Base-by-base conservation (phyloP, 2,797 vertebrate genomes). In the Acanthurus leucopareius region DNA sequence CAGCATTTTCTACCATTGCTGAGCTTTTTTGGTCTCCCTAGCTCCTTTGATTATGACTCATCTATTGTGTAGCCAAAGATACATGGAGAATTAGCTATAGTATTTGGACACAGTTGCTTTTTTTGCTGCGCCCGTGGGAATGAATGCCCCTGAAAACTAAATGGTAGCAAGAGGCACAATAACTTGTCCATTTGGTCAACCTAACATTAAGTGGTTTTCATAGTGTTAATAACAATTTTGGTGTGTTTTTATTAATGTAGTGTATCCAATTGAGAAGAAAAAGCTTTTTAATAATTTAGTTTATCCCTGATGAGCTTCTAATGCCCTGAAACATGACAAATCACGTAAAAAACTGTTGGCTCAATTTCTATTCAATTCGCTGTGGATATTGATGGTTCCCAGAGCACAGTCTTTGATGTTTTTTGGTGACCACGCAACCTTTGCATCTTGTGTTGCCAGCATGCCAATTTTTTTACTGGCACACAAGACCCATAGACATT, bases 1-100 rank as follows among this genome's bases (percentile, higher is more conserved):
- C 89, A 92, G 85, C 69, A 84, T 89, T 89, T 86, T 90, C 84
- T 83, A 80, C 79, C 84, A 82, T 70, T 80, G 70, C 86, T 77
- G 54, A 65, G 65, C 84, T 82, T 79, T 77, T 69, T 72, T 75
- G 74, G 35, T 83, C 59, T 77, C 64, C 78, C 83, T 69, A 73
- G 65, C 75, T 83, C 53, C 66, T 82, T 61, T 57, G 60, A 85
- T 83, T 69, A 86, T 88, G 88, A 90, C 83, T 91, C 86, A 88
- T 83, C 65, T 77, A 69, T 78, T 79, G 58, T 86, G 76, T 59
- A 68, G 80, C 68, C 75, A 83, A 86, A 83, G 71, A 77, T 42
- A 63, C 70, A 68, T 69, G 40, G 57, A 86, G 65, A 84, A 88
- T 87, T 83, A 75, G 76, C 85, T 73, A 81, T 72, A 86, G 73